Evolutionary conservation across 2,888 invertebrate species (phyloP), one percentile per base, ranked within the genome.

Genomic region (Seladonia tumulorum): DNA sequence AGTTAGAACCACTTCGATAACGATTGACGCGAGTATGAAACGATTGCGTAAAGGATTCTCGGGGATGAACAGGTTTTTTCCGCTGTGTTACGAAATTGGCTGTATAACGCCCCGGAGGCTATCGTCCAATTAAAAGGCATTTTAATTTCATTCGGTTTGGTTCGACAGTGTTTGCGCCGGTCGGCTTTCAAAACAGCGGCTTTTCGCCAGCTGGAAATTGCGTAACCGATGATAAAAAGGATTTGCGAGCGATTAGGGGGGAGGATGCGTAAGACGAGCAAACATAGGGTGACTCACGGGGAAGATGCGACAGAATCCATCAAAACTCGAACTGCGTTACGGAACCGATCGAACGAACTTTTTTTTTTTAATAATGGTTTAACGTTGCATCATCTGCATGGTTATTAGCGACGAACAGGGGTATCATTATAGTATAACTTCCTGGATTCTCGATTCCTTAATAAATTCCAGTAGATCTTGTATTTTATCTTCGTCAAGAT

Each of bases 91-190:
- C 29, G 16, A 42, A 83, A 83, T 76, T 53, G 83, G 68, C 57
- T 39, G 57, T 53, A 53, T 29, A 75, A 70, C 74, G 25, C 22
- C 47, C 5, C 5, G 16, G 29, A 49, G 49, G 42, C 39, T 76
- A 66, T 66, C 42, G 39, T n/a, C 85, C 68, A 85, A 80, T 85
- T 85, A 85, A 85, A 80, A 63, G 68, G 63, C 60, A 47, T 60
- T 85, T 85, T 80, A 76, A 70, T 85, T 85, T 85, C 53, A 85
- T 80, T 74, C 49, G 45, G 45, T 80, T 73, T 35, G 60, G 35
- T 74, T 71, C 49, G 42, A 53, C 85, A 76, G 71, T 74, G 85
- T 74, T 85, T 71, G 74, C 53, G 29, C 42, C 49, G 53, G 75
- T 47, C 78, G 45, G 2, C 10, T 49, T 63, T 63, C 14, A 60